phyloP scores from a whole-genome alignment of 2,888 invertebrate species.

The Macaria liturata region DNA sequence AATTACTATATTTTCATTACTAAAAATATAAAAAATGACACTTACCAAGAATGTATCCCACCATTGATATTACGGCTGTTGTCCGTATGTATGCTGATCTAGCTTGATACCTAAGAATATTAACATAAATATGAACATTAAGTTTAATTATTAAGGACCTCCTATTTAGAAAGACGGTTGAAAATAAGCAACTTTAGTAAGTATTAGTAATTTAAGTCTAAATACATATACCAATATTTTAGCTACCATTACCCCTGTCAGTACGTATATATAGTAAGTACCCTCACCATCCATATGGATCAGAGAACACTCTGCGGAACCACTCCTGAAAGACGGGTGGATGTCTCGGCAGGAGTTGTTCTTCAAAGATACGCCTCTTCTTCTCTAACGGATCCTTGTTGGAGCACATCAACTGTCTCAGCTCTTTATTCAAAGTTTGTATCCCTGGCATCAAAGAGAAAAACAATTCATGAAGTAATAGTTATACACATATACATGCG shows the following conservation, averaged over 20 bases:
- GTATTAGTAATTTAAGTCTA: too few relatives aligned
- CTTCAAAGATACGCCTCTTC: constrained; percentile 85
- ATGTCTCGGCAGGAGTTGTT: constrained; percentile 86
- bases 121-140: constrained; percentile 2
- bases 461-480: too few relatives aligned
- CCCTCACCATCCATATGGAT: constrained; percentile 92
- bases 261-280: too few relatives aligned
- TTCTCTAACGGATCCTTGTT: constrained; percentile 85
- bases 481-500: too few relatives aligned
- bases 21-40: background rate
- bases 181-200: too few relatives aligned
- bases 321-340: constrained; percentile 96
- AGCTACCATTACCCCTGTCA: too few relatives aligned
- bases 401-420: constrained; percentile 85
- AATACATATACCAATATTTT: too few relatives aligned
- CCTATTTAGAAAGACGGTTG: too few relatives aligned
- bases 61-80: constrained; percentile 98
- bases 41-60: constrained; percentile 92
- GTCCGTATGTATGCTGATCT: constrained; percentile 95
- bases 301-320: constrained; percentile 94
- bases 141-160: too few relatives aligned
- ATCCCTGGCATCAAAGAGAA: constrained; percentile 57
- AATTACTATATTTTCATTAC: too few relatives aligned
- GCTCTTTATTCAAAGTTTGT: constrained; percentile 82
- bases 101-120: constrained; percentile 90